Evolutionary conservation across 2,113 vertebrate genomes (phyloP), one percentile per base, ranked within the genome.

Genomic region (Dasyprocta punctata): DNA sequence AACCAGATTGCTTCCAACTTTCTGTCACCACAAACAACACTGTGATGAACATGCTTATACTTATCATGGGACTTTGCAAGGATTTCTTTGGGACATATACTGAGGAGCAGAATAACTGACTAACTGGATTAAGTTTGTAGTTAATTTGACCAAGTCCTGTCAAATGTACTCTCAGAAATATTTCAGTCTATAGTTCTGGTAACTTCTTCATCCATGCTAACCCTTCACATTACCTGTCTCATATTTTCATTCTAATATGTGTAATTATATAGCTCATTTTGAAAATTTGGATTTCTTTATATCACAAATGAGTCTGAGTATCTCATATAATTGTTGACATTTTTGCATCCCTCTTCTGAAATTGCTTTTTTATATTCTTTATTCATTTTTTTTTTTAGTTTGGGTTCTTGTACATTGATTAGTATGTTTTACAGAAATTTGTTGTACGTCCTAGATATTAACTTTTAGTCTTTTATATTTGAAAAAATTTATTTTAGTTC

Each of bases 381-480:
- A 38, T 71, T n/a, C 5, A 67, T n/a, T 86, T 92, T 47, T 71
- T 84, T 52, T 52, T 52, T 52, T 12, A 52, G 52, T 52, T 52
- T 52, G 52, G 11, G 52, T 16, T 16, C 2, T 80, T 83, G 49
- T 73, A 16, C 65, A 22, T 90, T 69, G 30, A 49, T 86, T 58
- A 82, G 54, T 54, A 49, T 80, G 11, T 86, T 65, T 89, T 82
- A 7, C 41, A 75, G 26, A 38, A 86, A 56, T 73, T 56, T 82
- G 17, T 89, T 85, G 0, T 80, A 41, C n/a, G 19, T 78, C 36
- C 28, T 88, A n/a, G 16, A 86, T 65, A 73, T 26, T 80, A 52
- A 78, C 84, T 92, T 92, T 52, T n/a, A 94, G 0, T 63, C 30
- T 65, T 81, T 95, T 90, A 93, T 36, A 91, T n/a, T 36, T 24